A percentile compares a stretch with the other conserved stretches of the same genome.
phyloP scores from a whole-genome alignment of 2,888 invertebrate species.

The Spilarctia lutea region DNA sequence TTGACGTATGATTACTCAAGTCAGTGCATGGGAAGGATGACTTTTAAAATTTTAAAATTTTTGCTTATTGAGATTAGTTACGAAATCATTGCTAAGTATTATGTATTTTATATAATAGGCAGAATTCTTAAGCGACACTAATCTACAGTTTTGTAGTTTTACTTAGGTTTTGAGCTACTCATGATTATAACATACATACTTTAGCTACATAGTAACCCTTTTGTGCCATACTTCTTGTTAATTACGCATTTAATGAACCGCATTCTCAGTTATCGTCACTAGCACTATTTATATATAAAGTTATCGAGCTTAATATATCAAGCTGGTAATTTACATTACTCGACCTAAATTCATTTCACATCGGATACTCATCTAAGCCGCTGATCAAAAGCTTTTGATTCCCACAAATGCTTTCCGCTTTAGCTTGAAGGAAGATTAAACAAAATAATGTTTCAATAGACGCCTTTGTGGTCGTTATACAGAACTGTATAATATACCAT shows the following conservation, averaged over 20 bases:
- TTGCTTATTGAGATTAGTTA: too few relatives aligned
- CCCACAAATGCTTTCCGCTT: constrained; percentile 21
- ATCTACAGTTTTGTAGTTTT: neutral
- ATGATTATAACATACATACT: neutral
- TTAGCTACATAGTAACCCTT: neutral
- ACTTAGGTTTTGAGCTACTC: neutral
- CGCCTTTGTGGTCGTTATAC: constrained; percentile 22
- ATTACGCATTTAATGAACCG: neutral
- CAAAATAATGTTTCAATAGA: constrained; percentile 24
- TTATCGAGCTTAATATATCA: neutral
- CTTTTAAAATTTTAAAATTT: too few relatives aligned
- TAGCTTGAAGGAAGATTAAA: constrained; percentile 24
- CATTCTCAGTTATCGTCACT: neutral
- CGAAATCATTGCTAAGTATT: too few relatives aligned
- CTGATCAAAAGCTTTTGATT: constrained; percentile 24
- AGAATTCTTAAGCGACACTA: neutral
- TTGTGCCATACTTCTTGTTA: neutral
- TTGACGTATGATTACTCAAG: too few relatives aligned
- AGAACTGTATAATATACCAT: constrained; percentile 19
- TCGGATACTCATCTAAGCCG: constrained; percentile 13
- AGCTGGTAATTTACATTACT: constrained; percentile 4
- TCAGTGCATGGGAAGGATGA: too few relatives aligned
- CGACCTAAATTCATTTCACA: constrained; percentile 8
- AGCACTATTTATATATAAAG: neutral
- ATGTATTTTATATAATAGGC: neutral